Percentiles rank a stretch among this genome's conserved stretches.
Evolutionary conservation across 2,113 vertebrate species (phyloP).

Genomic region (Gobiocypris rarus): DNA sequence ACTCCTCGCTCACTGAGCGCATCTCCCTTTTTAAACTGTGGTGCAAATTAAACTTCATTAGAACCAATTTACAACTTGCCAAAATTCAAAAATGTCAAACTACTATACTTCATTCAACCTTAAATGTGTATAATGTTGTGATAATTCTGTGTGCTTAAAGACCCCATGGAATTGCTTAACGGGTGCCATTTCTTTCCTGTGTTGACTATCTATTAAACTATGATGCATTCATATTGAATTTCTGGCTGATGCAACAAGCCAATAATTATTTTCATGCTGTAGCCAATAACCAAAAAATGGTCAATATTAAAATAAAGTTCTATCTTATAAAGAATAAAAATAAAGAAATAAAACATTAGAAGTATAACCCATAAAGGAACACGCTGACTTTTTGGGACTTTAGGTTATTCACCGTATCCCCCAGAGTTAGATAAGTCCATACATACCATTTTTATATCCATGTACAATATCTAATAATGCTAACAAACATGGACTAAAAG

Average conservation of each 20-base stretch:
- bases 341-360: too few relatives aligned
- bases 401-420: too few relatives aligned
- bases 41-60: not conserved
- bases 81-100: not conserved
- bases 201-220: not conserved
- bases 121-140: too few relatives aligned
- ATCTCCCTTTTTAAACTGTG: conserved; percentile 94
- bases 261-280: not conserved
- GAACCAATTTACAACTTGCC: not conserved
- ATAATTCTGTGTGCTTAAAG: not conserved
- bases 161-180: not conserved
- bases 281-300: not conserved
- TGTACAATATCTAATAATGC: not conserved
- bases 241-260: not conserved
- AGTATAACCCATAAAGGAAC: too few relatives aligned
- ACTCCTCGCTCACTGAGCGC: conserved; percentile 89
- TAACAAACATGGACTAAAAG: not conserved
- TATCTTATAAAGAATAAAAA: not conserved
- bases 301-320: not conserved
- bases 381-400: too few relatives aligned
- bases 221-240: not conserved
- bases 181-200: not conserved
- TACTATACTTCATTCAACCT: not conserved
- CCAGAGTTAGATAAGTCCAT: too few relatives aligned
- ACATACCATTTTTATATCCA: too few relatives aligned